Conservation (phyloP, 2,888 invertebrate genomes). For the Euplagia quadripunctaria region DNA sequence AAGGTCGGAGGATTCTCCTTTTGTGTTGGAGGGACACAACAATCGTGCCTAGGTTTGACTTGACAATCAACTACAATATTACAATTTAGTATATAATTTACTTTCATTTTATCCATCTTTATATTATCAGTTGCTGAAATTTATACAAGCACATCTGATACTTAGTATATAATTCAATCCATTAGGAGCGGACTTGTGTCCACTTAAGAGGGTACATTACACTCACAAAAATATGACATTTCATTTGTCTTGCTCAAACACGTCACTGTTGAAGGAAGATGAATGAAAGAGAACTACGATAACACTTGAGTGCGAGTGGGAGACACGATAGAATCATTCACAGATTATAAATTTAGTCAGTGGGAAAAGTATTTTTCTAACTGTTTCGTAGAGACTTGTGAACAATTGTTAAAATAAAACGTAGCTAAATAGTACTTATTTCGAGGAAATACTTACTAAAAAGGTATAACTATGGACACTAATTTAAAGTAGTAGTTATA, state of each 20-base stretch:
- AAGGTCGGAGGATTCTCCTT: no score
- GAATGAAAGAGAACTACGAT: background rate
- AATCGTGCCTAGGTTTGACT: no score
- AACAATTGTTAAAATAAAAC: background rate
- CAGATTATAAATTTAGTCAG: background rate
- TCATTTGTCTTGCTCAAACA: constrained; percentile 1
- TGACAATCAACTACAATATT: no score
- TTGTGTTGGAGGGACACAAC: no score
- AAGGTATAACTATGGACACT: background rate
- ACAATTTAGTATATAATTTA: background rate
- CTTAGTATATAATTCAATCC: background rate
- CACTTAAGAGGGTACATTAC: constrained; percentile 5
- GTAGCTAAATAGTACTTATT: background rate
- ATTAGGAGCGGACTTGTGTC: background rate
- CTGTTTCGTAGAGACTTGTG: background rate
- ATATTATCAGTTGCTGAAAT: background rate
- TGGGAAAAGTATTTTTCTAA: background rate
- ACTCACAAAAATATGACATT: constrained; percentile 1
- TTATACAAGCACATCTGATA: background rate
- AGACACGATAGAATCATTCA: background rate
- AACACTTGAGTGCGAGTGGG: background rate
- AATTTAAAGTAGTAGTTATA: no score
- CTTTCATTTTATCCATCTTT: background rate
- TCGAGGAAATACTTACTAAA: background rate
- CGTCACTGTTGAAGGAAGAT: background rate